Base-by-base conservation (phyloP, 2,113 vertebrate genomes). In the Entomyzon cyanotis region DNA sequence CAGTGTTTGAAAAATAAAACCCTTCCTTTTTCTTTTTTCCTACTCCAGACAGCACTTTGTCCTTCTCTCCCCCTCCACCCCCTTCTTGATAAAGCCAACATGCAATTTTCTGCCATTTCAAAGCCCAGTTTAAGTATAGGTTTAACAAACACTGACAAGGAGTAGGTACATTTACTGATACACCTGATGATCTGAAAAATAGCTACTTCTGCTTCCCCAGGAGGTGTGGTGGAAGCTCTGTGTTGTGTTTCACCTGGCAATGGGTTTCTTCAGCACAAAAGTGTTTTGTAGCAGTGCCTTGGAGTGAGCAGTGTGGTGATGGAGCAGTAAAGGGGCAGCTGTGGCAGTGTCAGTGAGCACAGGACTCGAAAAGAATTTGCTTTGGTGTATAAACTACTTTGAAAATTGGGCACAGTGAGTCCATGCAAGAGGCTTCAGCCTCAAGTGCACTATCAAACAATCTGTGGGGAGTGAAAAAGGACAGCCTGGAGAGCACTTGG, bases 61-160 rank as follows among this genome's bases (percentile, higher is more conserved):
- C 50, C 71, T 90, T n/a, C 46, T 59, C 23, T 70, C 16, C 59
- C 27, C 25, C 2, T 0, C 35, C 56, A 42, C 30, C 8, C 41
- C 18, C 69, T 50, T 74, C 35, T 35, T 23, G 73, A 76, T 35
- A 84, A 95, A 87, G 21, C 62, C 46, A 87, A 68, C 74, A 4
- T 49, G 41, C 63, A 91, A 85, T 93, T 95, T 93, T 55, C 91
- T 93, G 91, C 53, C 41, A 59, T 76, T 94, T 79, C 74, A 79
- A 91, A 79, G 89, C 46, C 53, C 65, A 37, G 50, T 79, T 68
- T 82, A 89, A 95, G 65, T 71, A 73, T 3, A 85, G 84, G 87
- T 88, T 95, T 94, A 79, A 80, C 75, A 52, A 71, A 87, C 71
- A 47, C 55, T 80, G 80, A 44, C 37, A 53, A 88, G 46, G 58